Conservation (phyloP, 2,797 vertebrate genomes). For the Rhadinocentrus ornatus region DNA sequence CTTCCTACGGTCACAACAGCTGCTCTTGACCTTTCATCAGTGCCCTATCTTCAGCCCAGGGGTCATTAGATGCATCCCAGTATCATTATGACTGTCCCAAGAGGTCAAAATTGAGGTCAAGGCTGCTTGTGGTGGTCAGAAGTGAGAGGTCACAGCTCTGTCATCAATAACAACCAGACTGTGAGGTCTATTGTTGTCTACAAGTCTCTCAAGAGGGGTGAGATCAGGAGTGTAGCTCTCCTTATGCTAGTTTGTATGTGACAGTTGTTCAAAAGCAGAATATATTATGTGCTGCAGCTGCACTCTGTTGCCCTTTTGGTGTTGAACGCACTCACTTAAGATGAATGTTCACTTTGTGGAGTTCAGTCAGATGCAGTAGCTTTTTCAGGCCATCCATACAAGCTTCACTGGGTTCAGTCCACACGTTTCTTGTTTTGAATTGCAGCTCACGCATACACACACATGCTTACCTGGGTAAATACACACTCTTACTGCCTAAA, state of each 20-base stretch:
- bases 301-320: conserved; percentile 56
- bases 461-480: conserved; percentile 2
- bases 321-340: conserved; percentile 49
- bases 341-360: conserved; percentile 66
- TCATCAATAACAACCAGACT: conserved; percentile 61
- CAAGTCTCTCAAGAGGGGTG: conserved; percentile 31
- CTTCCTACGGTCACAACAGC: conserved; percentile 41
- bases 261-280: conserved; percentile 35
- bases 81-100: conserved; percentile 56
- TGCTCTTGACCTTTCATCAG: conserved; percentile 69
- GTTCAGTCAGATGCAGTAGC: conserved; percentile 52
- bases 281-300: conserved; percentile 45
- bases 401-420: conserved; percentile 46
- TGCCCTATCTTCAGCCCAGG: conserved; percentile 38
- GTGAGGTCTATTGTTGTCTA: conserved; percentile 47
- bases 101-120: conserved; percentile 63
- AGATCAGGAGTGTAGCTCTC: conserved; percentile 12
- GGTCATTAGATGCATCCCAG: conserved; percentile 66
- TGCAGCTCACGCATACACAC: conserved; percentile 14
- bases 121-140: conserved; percentile 51
- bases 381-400: conserved; percentile 40
- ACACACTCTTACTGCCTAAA: conserved; percentile 24
- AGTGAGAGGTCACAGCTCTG: conserved; percentile 53
- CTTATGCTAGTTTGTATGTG: conserved; percentile 48
- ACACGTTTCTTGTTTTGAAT: conserved; percentile 58